phyloP scores from a whole-genome alignment of 2,113 vertebrate species.

The Hippocampus comes region DNA sequence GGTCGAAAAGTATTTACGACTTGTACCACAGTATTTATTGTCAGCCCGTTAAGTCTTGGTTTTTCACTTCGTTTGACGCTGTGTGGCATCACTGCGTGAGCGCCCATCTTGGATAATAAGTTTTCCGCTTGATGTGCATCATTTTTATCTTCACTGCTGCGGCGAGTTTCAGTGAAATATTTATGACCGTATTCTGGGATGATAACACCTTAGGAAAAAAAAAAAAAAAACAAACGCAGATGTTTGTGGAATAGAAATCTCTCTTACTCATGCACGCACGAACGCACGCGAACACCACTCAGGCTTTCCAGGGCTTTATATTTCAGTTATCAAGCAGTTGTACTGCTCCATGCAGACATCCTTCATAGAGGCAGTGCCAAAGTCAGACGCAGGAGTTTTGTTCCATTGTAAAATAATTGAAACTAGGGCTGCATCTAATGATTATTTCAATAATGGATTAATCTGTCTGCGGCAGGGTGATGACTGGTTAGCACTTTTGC shows the following conservation, averaged over 20 bases:
- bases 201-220: not conserved
- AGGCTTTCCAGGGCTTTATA: not conserved
- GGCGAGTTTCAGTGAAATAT: not conserved
- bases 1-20: not conserved
- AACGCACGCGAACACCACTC: too few species aligned
- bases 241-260: not conserved
- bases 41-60: not conserved
- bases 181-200: not conserved
- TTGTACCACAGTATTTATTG: not conserved
- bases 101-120: not conserved
- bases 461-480: too few species aligned
- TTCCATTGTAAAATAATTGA: too few species aligned
- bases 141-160: not conserved
- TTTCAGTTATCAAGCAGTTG: too few species aligned
- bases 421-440: too few species aligned
- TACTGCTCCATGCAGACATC: too few species aligned
- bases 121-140: not conserved
- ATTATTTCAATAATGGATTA: too few species aligned
- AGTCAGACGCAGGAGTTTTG: too few species aligned
- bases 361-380: too few species aligned
- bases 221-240: not conserved
- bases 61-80: not conserved
- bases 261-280: not conserved
- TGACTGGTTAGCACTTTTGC: too few species aligned
- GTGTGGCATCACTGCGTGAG: not conserved